Percentiles rank a stretch among this genome's conserved stretches.
phyloP scores from a whole-genome alignment of 2,888 invertebrate genomes.

The Mythimna vitellina region DNA sequence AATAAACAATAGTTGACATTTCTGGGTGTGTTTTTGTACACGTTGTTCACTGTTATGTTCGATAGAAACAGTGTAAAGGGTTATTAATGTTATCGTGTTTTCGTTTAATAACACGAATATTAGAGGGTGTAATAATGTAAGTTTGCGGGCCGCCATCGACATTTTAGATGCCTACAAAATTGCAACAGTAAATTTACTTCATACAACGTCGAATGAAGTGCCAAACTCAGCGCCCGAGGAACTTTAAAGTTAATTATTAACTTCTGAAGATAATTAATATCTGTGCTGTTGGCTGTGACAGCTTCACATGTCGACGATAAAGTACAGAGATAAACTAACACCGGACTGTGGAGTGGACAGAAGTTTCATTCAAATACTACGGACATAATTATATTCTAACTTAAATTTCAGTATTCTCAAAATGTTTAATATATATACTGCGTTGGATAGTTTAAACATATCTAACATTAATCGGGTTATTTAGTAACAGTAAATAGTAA shows the following conservation, averaged over 20 bases:
- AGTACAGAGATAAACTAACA: constrained; percentile 55
- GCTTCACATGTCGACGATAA: constrained; percentile 58
- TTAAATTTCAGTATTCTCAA: constrained; percentile 31
- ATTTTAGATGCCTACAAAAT: constrained; percentile 75
- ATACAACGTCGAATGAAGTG: constrained; percentile 76
- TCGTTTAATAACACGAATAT: constrained; percentile 46
- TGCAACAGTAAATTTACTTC: constrained; percentile 80
- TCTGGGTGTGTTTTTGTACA: constrained; percentile 1
- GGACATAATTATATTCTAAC: constrained; percentile 22
- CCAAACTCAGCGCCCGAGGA: constrained; percentile 81
- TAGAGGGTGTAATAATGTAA: constrained; percentile 64
- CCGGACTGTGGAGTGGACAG: constrained; percentile 46
- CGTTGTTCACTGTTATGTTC: not conserved
- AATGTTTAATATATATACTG: constrained; percentile 21
- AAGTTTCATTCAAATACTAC: constrained; percentile 55
- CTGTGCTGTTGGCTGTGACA: constrained; percentile 73
- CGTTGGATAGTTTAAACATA: constrained; percentile 15
- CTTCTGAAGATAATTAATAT: constrained; percentile 85
- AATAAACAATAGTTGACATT: not conserved
- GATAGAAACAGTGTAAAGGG: not conserved
- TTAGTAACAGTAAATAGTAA: constrained; percentile 30
- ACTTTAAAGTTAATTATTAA: constrained; percentile 87
- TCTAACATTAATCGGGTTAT: constrained; percentile 22
- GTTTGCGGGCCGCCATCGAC: constrained; percentile 65
- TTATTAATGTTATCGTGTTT: constrained; percentile 11